Conservation (phyloP, 2,113 vertebrate species). For the Platichthys stellatus region DNA sequence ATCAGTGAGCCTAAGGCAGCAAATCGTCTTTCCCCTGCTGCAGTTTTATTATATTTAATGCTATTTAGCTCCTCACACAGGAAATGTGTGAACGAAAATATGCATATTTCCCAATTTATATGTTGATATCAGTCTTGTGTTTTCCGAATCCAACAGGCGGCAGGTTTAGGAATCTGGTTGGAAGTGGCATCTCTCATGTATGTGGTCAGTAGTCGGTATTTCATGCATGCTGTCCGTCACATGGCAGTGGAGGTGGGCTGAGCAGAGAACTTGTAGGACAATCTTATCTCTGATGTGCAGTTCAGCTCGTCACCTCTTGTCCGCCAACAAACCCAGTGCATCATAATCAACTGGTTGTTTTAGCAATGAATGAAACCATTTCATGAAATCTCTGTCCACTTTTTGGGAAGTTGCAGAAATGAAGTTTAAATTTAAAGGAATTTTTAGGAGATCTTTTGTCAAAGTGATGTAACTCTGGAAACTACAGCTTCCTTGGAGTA, state of each 20-base stretch:
- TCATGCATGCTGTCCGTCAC: constrained; percentile 31
- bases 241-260: constrained; percentile 45
- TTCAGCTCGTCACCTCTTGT: not conserved
- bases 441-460: not conserved
- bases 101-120: not conserved
- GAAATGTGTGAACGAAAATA: too few species aligned
- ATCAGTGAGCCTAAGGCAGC: too few species aligned
- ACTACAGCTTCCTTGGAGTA: too few species aligned
- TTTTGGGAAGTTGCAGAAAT: not conserved
- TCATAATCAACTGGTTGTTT: constrained; percentile 40
- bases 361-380: not conserved
- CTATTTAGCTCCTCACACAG: too few species aligned
- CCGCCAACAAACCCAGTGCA: not conserved
- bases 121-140: not conserved
- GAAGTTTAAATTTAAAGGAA: not conserved
- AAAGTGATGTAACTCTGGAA: not conserved
- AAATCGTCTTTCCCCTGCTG: too few species aligned
- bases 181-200: not conserved
- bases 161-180: not conserved
- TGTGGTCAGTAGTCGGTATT: constrained; percentile 22
- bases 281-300: constrained; percentile 21
- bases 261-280: constrained; percentile 26
- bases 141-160: not conserved
- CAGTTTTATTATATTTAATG: too few species aligned
- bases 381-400: not conserved